Evolutionary conservation across 2,888 invertebrate species (phyloP), one percentile per base, ranked within the genome.

Genomic region (Steinernema carpocapsae): DNA sequence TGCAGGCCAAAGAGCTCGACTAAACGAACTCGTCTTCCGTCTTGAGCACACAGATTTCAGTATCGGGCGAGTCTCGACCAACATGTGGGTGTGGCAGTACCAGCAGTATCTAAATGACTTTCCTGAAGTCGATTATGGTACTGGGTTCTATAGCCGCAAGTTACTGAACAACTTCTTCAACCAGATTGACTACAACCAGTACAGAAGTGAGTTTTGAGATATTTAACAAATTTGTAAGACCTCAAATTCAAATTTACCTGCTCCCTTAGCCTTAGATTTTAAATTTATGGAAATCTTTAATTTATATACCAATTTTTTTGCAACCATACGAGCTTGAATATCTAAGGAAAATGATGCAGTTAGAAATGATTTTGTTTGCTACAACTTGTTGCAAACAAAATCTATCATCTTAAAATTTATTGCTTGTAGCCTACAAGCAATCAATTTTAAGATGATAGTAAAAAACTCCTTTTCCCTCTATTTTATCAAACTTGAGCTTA

Each of bases 51-150:
- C 86, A 6, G 76, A 83, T 32, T 83, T 85, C 83, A 77, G 76
- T 7, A 86, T 86, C 70, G 86, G 86, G 72, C 78, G 86, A 37
- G 86, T 85, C 42, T 79, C 81, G 10, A 81, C 82, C 37, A 80
- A 80, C 71, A 51, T 80, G 32, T 86, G 85, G 85, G 72, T 86
- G 14, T 86, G 86, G 86, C 83, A 87, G 73, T 86, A 86, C 70
- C 86, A 85, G 59, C 82, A 82, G 32, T 86, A 83, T 72, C 77
- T 86, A 73, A 86, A 87, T 76, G 86, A 86, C 75, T 86, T 86
- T 76, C 84, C 86, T 14, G 79, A 83, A 72, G 81, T 86, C 32
- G 78, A 83, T 70, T 85, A 84, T 75, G 79, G 81, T 37, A 81
- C 76, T 26, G 86, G 85, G 59, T 86, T 86, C 79, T 86, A 86